Evolutionary conservation across 64 coral and sea anemone species (phyloP).

Genomic region (Stylophora pistillata): DNA sequence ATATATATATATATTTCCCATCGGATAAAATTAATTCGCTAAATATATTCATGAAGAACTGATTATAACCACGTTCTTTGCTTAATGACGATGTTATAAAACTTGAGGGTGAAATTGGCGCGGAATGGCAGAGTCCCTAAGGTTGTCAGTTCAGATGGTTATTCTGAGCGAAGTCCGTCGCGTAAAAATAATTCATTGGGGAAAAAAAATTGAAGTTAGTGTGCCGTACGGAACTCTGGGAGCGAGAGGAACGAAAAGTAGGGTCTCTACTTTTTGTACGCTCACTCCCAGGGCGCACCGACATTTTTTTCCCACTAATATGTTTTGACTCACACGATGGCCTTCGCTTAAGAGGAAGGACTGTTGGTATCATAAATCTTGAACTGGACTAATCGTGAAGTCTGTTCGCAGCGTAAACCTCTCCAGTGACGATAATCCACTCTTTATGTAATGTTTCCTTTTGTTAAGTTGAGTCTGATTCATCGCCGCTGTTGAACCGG

Average conservation of each 20-base stretch:
- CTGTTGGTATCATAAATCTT: no score
- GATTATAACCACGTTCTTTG: not conserved
- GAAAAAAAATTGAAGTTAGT: no score
- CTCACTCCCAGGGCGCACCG: no score
- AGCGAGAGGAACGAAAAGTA: no score
- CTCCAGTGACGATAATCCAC: not conserved
- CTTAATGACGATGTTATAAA: no score
- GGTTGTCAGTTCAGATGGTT: not conserved
- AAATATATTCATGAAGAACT: not conserved
- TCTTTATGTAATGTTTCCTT: not conserved
- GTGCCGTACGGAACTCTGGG: no score
- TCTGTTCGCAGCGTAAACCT: not conserved
- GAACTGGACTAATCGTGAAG: not conserved
- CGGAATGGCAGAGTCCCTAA: not conserved
- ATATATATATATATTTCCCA: not conserved
- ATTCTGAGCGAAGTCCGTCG: no score
- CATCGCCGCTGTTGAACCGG: constrained; percentile 32
- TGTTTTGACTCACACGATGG: no score
- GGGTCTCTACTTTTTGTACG: no score
- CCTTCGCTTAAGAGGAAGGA: no score
- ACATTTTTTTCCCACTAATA: no score
- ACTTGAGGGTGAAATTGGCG: not conserved
- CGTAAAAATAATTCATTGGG: no score
- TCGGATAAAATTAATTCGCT: not conserved
- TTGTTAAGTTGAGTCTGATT: constrained; percentile 22